These are phyloP conservation scores for Mallotus villosus DNA, from an alignment of 2,797 vertebrate genomes.

Conservation along the genomic window DNA sequence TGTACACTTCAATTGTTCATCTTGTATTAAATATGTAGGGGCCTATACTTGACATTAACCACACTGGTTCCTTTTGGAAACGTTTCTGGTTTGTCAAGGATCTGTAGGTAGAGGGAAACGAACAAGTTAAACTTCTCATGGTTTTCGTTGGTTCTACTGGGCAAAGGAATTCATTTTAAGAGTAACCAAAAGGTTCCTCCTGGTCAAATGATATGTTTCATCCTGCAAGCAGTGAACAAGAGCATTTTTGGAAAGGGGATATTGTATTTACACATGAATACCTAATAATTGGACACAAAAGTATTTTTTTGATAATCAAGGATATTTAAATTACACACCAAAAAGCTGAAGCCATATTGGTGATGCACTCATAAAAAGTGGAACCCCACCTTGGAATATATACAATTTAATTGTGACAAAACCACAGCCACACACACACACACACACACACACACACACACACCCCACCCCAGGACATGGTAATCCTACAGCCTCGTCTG, in stretches of 20 bases:
- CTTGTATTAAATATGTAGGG: background rate
- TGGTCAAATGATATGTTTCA: background rate
- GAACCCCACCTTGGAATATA: constrained; percentile 9
- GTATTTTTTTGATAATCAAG: no score
- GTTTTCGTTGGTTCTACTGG: background rate
- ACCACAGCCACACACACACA: no score
- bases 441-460: no score
- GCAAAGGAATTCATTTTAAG: background rate
- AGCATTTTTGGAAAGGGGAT: background rate
- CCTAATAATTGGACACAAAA: no score
- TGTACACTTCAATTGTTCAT: background rate
- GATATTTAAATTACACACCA: background rate
- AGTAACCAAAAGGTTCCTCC: background rate
- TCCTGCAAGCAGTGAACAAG: background rate
- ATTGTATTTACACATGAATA: background rate
- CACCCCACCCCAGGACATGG: constrained; percentile 13
- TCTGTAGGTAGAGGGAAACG: constrained; percentile 23
- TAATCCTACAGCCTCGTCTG: constrained; percentile 38
- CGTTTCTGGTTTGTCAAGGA: background rate
- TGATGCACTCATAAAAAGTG: background rate
- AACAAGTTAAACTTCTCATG: constrained; percentile 7
- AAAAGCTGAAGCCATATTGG: background rate
- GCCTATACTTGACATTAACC: background rate
- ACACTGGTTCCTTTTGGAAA: background rate
- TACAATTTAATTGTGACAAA: constrained; percentile 9